phyloP scores from a whole-genome alignment of 2,797 vertebrate genomes.

The Falco biarmicus region DNA sequence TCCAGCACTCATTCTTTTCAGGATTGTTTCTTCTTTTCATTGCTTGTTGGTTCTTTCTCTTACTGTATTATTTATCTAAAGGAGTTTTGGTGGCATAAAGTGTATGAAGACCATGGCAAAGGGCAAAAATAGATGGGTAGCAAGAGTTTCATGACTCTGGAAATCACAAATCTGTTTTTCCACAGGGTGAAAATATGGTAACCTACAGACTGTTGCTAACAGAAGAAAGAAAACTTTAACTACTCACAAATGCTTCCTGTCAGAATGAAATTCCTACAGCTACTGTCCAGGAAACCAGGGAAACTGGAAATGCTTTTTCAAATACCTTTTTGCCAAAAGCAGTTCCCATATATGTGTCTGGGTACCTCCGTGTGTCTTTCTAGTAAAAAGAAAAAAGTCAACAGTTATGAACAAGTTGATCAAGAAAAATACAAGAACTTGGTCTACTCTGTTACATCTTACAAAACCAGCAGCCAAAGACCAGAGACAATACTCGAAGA shows the following conservation, averaged over 20 bases:
- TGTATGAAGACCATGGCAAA: neutral
- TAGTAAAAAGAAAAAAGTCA: conserved; percentile 83
- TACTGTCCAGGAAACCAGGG: conserved; percentile 26
- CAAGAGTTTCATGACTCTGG: neutral
- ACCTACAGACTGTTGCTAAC: neutral
- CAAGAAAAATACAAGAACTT: conserved; percentile 87
- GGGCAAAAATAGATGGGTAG: neutral
- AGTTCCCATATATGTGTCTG: conserved; percentile 47
- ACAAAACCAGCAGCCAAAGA: conserved; percentile 79
- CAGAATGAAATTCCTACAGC: conserved; percentile 70
- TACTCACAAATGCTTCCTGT: neutral
- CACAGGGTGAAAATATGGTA: neutral
- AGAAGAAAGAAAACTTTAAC: neutral
- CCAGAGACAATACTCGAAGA: conserved; percentile 83
- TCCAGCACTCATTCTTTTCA: neutral
- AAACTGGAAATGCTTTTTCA: conserved; percentile 39
- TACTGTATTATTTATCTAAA: neutral
- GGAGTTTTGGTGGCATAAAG: neutral
- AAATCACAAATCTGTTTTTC: conserved; percentile 17
- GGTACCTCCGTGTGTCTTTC: conserved; percentile 68
- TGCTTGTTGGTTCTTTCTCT: neutral
- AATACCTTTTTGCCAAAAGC: conserved; percentile 42
- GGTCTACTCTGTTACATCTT: conserved; percentile 83
- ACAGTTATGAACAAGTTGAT: conserved; percentile 84
- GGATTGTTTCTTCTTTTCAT: neutral